Evolutionary conservation across 2,888 invertebrate genomes (phyloP), one percentile per base, ranked within the genome.

Genomic region (Diarsia brunnea): DNA sequence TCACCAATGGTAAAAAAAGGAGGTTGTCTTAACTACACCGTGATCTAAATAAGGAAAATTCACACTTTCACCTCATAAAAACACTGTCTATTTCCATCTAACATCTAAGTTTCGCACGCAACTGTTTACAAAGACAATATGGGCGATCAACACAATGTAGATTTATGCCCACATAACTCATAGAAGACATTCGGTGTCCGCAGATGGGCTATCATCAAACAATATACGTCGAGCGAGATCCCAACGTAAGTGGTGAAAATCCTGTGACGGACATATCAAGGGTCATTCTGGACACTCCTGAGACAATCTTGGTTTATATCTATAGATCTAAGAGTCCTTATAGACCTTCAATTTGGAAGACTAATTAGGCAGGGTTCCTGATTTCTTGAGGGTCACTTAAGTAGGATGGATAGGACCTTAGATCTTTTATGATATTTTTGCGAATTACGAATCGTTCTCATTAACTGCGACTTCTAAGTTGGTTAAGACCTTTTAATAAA

Each of bases 121-220:
- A 31, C 4, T 24, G 14, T 31, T 80, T n/a, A n/a, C 31, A 61
- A 77, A 47, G 31, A 53, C 66, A 10, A 61, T 53, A 21, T 21
- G 53, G 16, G 16, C 24, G 47, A 47, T 27, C 45, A 12, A 66
- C n/a, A 31, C 19, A 61, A 73, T 61, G 47, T 12, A 84, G 73
- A 80, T 73, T 84, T 66, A 81, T 73, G 24, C 12, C 19, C 38
- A 24, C 61, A 81, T 84, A 84, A 80, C 47, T 84, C 74, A 47
- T 66, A 21, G 51, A 55, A 43, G 21, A 60, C 58, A 69, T 66
- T 69, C 69, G 16, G 10, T 68, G 64, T 65, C 67, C 43, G 27
- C 63, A 67, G 51, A 58, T 16, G 49, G 53, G 43, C 60, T 69
- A 47, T 65, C 65, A 81, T 69, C 68, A 81, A 70, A 63, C 51